A percentile compares a stretch with the other conserved stretches of the same genome.
phyloP scores from a whole-genome alignment of 2,797 vertebrate genomes.

The Chrysocyon brachyurus region DNA sequence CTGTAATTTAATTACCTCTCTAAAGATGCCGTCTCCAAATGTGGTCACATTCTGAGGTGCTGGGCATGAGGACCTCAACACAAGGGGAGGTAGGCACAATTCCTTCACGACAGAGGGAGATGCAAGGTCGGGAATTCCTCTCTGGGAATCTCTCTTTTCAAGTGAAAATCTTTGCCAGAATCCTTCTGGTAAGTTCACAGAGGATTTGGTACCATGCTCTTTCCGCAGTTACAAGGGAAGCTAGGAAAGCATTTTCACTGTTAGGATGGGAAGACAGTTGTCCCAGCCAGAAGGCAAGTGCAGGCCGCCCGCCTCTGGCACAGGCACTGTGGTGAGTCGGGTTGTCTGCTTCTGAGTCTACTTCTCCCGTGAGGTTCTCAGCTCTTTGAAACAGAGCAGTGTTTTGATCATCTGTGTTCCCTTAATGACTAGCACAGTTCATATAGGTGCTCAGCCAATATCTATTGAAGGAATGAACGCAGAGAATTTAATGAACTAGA shows the following conservation, averaged over 20 bases:
- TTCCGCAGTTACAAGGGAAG: not conserved
- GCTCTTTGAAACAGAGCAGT: not conserved
- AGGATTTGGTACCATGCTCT: not conserved
- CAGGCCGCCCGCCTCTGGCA: not conserved
- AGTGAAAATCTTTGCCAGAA: conserved; percentile 21
- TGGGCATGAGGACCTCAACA: not conserved
- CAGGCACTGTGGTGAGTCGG: not conserved
- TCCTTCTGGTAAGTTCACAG: not conserved
- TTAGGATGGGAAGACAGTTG: not conserved
- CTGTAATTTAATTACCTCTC: conserved; percentile 15
- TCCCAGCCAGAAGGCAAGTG: not conserved
- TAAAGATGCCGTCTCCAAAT: not conserved
- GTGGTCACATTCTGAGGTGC: not conserved
- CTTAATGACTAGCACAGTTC: not conserved
- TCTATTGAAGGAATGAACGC: not conserved
- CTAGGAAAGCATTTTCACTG: not conserved
- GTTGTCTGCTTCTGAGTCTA: not conserved
- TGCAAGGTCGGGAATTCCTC: not conserved
- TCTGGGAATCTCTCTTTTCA: conserved; percentile 16
- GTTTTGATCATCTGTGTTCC: not conserved
- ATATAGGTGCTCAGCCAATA: not conserved
- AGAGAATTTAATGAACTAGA: conserved; percentile 63
- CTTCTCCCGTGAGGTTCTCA: not conserved
- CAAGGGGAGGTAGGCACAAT: not conserved
- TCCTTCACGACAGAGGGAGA: not conserved